These are phyloP conservation scores for Drosophila putrida DNA, from an alignment of 2,888 invertebrate species.

Conservation along the genomic window DNA sequence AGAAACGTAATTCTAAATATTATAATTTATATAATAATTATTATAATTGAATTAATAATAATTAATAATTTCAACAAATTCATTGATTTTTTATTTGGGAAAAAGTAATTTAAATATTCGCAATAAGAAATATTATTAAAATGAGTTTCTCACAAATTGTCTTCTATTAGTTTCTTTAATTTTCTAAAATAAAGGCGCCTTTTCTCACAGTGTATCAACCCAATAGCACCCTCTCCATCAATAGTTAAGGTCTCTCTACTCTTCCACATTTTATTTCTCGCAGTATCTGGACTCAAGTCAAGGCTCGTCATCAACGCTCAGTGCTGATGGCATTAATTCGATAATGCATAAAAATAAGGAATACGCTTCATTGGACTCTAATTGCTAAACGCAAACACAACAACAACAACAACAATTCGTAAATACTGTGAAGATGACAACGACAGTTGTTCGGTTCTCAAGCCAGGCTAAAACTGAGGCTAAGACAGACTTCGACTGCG, in stretches of 20 bases:
- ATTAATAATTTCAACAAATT: too few species aligned
- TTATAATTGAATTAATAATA: too few species aligned
- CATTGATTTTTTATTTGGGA: too few species aligned
- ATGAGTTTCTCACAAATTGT: too few species aligned
- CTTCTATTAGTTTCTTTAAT: too few species aligned
- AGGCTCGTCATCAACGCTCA: slow-evolving; percentile 59
- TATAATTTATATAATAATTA: too few species aligned
- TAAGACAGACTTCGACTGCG: slow-evolving; percentile 3
- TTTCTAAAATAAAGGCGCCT: too few species aligned
- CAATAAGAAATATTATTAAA: not conserved
- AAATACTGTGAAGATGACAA: slow-evolving; percentile 62
- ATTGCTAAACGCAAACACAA: slow-evolving; percentile 73
- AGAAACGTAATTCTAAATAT: too few species aligned
- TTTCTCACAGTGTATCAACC: slow-evolving; percentile 18
- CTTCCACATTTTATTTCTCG: not conserved
- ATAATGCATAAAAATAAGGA: slow-evolving; percentile 80
- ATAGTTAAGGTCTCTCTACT: not conserved
- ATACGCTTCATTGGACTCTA: slow-evolving; percentile 81
- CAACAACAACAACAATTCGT: slow-evolving; percentile 31
- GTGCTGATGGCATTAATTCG: slow-evolving; percentile 75
- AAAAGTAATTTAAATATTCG: too few species aligned
- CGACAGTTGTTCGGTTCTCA: slow-evolving; percentile 35
- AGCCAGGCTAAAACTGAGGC: slow-evolving; percentile 13
- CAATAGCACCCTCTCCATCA: slow-evolving; percentile 29
- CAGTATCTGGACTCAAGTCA: slow-evolving; percentile 29